Evolutionary conservation across 2,113 vertebrate species (phyloP).

Genomic region (Microtus pennsylvanicus): DNA sequence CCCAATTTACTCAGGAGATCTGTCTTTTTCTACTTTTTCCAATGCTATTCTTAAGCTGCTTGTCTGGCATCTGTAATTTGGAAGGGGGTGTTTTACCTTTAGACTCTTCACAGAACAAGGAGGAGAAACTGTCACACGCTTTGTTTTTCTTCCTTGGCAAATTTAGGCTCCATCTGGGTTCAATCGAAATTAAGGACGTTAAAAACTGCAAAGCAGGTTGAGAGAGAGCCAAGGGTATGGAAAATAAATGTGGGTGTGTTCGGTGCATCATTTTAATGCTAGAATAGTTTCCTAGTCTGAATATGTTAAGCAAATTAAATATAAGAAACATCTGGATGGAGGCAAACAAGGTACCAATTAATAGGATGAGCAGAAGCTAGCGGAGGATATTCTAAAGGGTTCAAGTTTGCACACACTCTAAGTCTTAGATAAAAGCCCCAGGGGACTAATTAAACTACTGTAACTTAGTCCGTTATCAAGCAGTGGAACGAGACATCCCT

Average conservation of each 20-base stretch:
- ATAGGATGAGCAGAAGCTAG: conserved; percentile 55
- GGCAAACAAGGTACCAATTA: conserved; percentile 70
- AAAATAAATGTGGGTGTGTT: conserved; percentile 70
- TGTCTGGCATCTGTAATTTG: background rate
- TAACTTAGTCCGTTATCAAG: conserved; percentile 37
- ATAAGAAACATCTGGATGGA: conserved; percentile 75
- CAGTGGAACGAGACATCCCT: background rate
- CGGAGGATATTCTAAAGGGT: background rate
- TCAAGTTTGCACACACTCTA: conserved; percentile 34
- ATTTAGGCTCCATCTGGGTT: conserved; percentile 72
- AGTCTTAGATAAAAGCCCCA: conserved; percentile 51
- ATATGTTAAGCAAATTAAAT: conserved; percentile 72
- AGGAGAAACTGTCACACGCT: conserved; percentile 53
- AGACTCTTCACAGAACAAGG: background rate
- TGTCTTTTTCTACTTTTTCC: too few relatives aligned
- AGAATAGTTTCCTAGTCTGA: conserved; percentile 68
- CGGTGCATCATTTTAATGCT: conserved; percentile 65
- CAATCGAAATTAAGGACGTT: conserved; percentile 69
- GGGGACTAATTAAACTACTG: conserved; percentile 54
- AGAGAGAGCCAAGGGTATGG: conserved; percentile 73
- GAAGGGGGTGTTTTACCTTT: conserved; percentile 27
- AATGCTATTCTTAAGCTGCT: background rate
- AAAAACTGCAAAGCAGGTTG: conserved; percentile 65
- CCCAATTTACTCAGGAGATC: too few relatives aligned
- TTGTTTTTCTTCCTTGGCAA: conserved; percentile 69